Evolutionary conservation across 2,113 vertebrate species (phyloP).

Genomic region (Lonchura striata): DNA sequence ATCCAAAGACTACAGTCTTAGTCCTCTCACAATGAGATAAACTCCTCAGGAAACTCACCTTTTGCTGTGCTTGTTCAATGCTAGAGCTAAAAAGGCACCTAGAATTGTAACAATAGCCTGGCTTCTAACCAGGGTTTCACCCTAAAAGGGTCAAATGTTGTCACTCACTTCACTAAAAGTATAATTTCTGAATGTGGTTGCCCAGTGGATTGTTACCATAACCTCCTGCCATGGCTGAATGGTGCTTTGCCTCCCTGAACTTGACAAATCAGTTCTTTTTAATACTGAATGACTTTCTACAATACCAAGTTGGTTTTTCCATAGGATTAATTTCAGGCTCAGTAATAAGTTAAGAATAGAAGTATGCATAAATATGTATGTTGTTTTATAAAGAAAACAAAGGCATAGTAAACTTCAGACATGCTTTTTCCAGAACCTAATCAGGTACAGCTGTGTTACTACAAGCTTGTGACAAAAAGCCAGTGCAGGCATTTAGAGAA

Average conservation of each 20-base stretch:
- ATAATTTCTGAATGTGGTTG: not conserved
- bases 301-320: not conserved
- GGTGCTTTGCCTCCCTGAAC: not conserved
- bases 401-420: not conserved
- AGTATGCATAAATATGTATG: not conserved
- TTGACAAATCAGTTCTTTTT: not conserved
- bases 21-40: not conserved
- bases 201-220: not conserved
- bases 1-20: not conserved
- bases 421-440: not conserved
- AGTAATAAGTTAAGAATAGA: not conserved
- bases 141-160: not conserved
- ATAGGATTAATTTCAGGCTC: not conserved
- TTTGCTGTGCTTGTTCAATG: not conserved
- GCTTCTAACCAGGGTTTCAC: not conserved
- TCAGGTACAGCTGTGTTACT: not conserved
- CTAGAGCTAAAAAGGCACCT: not conserved
- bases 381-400: not conserved
- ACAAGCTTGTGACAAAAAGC: not conserved
- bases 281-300: constrained; percentile 15
- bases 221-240: not conserved
- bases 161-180: not conserved
- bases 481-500: not conserved
- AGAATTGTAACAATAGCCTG: not conserved
- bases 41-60: not conserved